These are phyloP conservation scores for Scytalopus superciliaris DNA, from an alignment of 2,113 vertebrate genomes.

Conservation along the genomic window DNA sequence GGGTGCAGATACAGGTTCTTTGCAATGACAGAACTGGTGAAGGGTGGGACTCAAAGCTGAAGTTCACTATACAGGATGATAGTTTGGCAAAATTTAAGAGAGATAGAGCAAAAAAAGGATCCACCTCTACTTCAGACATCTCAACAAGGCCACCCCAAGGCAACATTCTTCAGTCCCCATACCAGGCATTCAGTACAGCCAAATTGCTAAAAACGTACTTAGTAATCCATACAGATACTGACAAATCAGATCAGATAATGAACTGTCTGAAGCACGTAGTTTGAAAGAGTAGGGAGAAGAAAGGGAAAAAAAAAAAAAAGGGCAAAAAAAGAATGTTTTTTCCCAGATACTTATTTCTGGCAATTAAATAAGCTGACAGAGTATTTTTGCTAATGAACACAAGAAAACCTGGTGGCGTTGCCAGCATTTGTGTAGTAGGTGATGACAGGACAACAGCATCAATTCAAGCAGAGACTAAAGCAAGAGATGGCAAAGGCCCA, in stretches of 20 bases:
- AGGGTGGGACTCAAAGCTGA: neutral
- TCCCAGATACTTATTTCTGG: neutral
- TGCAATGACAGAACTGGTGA: neutral
- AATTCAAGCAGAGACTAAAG: neutral
- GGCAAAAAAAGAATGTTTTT: neutral
- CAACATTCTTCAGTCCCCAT: neutral
- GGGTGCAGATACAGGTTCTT: neutral
- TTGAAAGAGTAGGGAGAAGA: neutral
- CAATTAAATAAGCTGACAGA: neutral
- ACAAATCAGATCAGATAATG: neutral
- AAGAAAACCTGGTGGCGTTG: neutral
- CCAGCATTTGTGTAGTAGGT: neutral
- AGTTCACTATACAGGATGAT: neutral
- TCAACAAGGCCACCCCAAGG: neutral
- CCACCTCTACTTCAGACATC: neutral
- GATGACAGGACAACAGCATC: neutral
- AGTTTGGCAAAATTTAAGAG: neutral
- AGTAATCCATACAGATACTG: neutral
- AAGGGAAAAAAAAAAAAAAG: neutral
- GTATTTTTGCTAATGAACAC: neutral
- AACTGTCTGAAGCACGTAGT: neutral
- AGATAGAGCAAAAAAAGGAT: neutral
- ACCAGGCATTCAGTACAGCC: neutral
- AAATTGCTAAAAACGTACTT: neutral
- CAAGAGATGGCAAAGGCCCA: neutral